These are phyloP conservation scores for Nyctalus aviator DNA, from an alignment of 2,797 vertebrate genomes.

Conservation along the genomic window DNA sequence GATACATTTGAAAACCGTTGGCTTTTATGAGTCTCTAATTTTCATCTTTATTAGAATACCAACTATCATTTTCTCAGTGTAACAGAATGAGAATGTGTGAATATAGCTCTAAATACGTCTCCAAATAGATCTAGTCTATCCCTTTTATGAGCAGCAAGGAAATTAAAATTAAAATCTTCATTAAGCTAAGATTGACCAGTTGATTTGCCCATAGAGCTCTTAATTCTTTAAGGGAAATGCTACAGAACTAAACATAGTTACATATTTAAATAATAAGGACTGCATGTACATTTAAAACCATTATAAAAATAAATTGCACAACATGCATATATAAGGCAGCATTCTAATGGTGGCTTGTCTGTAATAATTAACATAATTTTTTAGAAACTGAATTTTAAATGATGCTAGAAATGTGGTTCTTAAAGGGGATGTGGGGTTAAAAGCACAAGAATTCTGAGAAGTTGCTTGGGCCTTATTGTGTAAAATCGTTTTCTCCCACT, in stretches of 20 bases:
- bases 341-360: not conserved
- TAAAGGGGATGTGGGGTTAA: not conserved
- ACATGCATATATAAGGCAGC: not conserved
- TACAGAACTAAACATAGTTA: not conserved
- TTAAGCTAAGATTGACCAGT: not conserved
- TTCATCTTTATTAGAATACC: not conserved
- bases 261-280: conserved; percentile 8
- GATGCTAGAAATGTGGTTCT: not conserved
- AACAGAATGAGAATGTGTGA: conserved; percentile 2
- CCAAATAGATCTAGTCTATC: not conserved
- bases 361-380: not conserved
- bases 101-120: not conserved
- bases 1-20: not conserved
- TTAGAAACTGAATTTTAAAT: not conserved
- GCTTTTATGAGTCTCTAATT: not conserved
- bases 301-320: conserved; percentile 15
- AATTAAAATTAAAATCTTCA: conserved; percentile 46
- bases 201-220: not conserved
- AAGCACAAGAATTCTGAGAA: not conserved
- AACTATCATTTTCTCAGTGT: not conserved
- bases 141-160: not conserved
- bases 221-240: conserved; percentile 19
- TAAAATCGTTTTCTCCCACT: not conserved
- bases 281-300: not conserved
- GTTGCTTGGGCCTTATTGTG: not conserved